Evolutionary conservation across 2,888 invertebrate species (phyloP), one percentile per base, ranked within the genome.

Genomic region (Eilema sororculum): DNA sequence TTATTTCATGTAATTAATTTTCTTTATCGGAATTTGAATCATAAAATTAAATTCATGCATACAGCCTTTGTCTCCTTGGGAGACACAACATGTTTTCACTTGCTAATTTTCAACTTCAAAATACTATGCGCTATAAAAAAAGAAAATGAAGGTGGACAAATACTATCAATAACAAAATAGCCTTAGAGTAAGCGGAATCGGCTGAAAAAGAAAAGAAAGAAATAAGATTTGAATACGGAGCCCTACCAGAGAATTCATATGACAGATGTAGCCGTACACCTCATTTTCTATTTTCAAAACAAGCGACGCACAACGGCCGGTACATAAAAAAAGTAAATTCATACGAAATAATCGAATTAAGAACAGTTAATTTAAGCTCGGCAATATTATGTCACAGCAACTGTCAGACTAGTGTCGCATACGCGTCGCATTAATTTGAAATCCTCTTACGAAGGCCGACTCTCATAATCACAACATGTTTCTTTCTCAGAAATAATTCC

Each of bases 261-360:
- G 28, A 28, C 28, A 4, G 28, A 28, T n/a, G n/a, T n/a, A n/a
- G n/a, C 28, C 12, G 25, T 58, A 58, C 58, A 25, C 16, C 2
- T 25, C 25, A 25, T 25, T 25, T 25, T 58, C 16, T 25, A 25
- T 25, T 28, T 58, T 25, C 58, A 25, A n/a, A 58, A 58, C 8
- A n/a, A 52, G 52, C 52, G n/a, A n/a, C 52, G 28, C 16, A 20
- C 25, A 8, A 20, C 5, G 13, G 3, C 25, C 58, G 20, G 58
- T 58, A 58, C 10, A 2, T 24, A 37, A 25, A 62, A 62, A 33
- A 41, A 33, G n/a, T 28, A 52, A 13, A n/a, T n/a, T 28, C 75
- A 88, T 92, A 92, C 91, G 87, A 87, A 89, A 87, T 93, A 93
- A 93, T 87, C 85, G 85, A 84, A 90, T 93, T 92, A 91, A 80